Evolutionary conservation across 53 echinoderm and acorn worm species (phyloP).

Genomic region (Paracentrotus lividus): DNA sequence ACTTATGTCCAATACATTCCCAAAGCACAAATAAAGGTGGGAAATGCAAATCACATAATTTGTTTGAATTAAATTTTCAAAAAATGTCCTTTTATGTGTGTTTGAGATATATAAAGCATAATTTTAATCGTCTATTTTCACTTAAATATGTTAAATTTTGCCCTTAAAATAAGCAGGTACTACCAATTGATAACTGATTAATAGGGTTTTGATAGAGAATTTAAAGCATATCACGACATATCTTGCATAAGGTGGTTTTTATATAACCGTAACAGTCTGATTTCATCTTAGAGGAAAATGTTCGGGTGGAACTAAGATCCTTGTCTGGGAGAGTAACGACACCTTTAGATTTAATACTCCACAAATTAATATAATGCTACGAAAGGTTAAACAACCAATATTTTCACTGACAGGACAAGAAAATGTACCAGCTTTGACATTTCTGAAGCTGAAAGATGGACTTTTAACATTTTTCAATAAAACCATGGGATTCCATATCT

Average conservation of each 20-base stretch:
- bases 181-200: neutral
- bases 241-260: too few species aligned
- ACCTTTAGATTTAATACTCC: constrained; percentile 44
- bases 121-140: too few species aligned
- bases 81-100: too few species aligned
- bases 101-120: too few species aligned
- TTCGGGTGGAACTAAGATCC: neutral
- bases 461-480: constrained; percentile 44
- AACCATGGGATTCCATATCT: constrained; percentile 51
- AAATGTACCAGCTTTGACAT: constrained; percentile 59
- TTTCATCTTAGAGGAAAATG: neutral
- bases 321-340: neutral
- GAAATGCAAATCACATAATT: neutral
- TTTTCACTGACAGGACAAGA: neutral
- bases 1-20: too few species aligned
- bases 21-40: too few species aligned
- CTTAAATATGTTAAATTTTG: neutral
- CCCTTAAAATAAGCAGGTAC: neutral
- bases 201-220: neutral
- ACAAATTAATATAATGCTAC: constrained; percentile 45
- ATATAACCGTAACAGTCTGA: too few species aligned
- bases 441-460: constrained; percentile 49
- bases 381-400: constrained; percentile 51
- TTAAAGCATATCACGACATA: too few species aligned
- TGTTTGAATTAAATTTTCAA: too few species aligned